Evolutionary conservation across 2,113 vertebrate species (phyloP).

Genomic region (Oophaga pumilio): DNA sequence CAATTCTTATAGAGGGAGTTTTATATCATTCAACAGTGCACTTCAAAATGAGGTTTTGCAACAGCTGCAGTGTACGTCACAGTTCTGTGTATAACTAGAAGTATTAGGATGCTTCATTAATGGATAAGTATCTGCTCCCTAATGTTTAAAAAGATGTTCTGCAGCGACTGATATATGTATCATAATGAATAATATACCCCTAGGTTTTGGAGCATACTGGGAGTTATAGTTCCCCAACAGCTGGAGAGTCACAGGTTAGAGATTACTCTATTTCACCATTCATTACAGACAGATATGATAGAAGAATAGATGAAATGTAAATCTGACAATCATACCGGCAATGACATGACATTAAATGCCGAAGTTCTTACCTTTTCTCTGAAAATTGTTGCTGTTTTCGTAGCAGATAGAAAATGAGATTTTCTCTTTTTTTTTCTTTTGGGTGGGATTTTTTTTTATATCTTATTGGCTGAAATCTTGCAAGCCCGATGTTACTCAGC

Average conservation of each 20-base stretch:
- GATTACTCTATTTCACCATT: background rate
- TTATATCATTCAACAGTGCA: too few relatives aligned
- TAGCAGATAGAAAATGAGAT: background rate
- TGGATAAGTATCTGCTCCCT: too few relatives aligned
- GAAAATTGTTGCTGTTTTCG: background rate
- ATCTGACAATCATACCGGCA: background rate
- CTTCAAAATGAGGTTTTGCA: background rate
- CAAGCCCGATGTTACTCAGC: constrained; percentile 29
- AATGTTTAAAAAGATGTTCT: background rate
- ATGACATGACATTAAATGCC: background rate
- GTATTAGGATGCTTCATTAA: too few relatives aligned
- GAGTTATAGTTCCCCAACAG: background rate
- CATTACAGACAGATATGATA: background rate
- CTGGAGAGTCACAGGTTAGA: too few relatives aligned
- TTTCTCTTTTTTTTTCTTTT: background rate
- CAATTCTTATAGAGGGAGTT: too few relatives aligned
- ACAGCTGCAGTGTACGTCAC: background rate
- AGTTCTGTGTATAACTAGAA: background rate
- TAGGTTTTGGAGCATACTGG: too few relatives aligned
- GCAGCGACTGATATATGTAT: background rate
- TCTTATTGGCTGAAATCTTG: constrained; percentile 2
- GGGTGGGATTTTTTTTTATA: background rate
- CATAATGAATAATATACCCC: background rate
- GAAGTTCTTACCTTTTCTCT: constrained; percentile 17
- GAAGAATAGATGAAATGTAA: background rate